Conservation (phyloP, 1,140 invertebrate species). For the Bombus affinis region DNA sequence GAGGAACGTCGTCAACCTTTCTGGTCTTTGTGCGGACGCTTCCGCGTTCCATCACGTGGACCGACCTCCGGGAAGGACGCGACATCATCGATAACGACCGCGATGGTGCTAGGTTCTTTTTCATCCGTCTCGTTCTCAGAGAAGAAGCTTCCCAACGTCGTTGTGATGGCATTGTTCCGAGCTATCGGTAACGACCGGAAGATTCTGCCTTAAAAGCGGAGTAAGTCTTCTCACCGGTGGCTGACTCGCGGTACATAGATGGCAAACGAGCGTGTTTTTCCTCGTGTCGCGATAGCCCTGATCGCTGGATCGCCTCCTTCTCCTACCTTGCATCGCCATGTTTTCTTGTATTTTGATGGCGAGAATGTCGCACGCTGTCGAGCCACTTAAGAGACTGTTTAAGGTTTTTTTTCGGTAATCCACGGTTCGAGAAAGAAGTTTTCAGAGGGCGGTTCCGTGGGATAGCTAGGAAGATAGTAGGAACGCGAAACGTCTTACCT, state of each 20-base stretch:
- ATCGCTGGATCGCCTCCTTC: background rate
- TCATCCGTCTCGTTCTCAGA: slow-evolving; percentile 22
- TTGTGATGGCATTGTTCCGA: slow-evolving; percentile 55
- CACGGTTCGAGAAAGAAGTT: background rate
- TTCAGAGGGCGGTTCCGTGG: background rate
- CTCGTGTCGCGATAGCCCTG: background rate
- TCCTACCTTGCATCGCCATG: background rate
- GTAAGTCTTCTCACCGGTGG: background rate
- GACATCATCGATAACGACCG: slow-evolving; percentile 54
- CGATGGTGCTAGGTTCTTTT: slow-evolving; percentile 45
- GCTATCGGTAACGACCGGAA: slow-evolving; percentile 26
- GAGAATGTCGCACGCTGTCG: too few species aligned
- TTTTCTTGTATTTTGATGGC: background rate
- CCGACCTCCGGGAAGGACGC: slow-evolving; percentile 62
- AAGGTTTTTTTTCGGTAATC: slow-evolving; percentile 3
- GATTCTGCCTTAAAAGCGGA: slow-evolving; percentile 24
- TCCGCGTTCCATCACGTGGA: slow-evolving; percentile 76
- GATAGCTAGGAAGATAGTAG: background rate
- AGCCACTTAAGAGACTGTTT: slow-evolving; percentile 11
- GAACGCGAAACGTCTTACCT: slow-evolving; percentile 7
- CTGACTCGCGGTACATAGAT: slow-evolving; percentile 20
- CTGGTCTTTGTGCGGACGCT: slow-evolving; percentile 47
- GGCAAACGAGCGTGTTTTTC: slow-evolving; percentile 19
- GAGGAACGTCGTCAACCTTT: slow-evolving; percentile 24
- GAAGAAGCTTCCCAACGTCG: slow-evolving; percentile 3